Conservation (phyloP, 2,113 vertebrate genomes). For the Enhydra lutris region DNA sequence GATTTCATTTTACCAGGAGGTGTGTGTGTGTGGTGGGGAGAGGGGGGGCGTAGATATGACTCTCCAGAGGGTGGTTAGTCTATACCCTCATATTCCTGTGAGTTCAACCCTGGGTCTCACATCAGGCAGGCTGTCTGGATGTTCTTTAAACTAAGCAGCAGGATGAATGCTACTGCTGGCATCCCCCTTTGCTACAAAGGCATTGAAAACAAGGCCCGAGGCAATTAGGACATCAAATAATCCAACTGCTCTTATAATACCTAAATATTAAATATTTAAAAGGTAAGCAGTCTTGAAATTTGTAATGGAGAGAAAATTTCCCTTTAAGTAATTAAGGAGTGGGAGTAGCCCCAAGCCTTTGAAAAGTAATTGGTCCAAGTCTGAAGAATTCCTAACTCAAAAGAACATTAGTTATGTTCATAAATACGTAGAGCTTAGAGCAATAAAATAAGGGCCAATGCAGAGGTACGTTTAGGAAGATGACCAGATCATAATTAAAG, state of each 20-base stretch:
- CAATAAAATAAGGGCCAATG: constrained; percentile 21
- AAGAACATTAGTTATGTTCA: constrained; percentile 38
- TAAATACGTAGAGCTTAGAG: constrained; percentile 32
- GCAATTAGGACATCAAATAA: constrained; percentile 55
- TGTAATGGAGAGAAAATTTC: constrained; percentile 55
- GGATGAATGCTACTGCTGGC: background rate
- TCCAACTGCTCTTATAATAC: constrained; percentile 44
- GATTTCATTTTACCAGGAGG: background rate
- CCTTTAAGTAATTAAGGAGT: constrained; percentile 46
- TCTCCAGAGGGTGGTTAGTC: background rate
- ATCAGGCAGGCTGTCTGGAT: background rate
- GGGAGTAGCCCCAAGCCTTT: constrained; percentile 15
- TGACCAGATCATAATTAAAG: constrained; percentile 57
- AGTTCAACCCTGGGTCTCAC: background rate
- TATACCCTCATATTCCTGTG: background rate
- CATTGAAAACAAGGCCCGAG: constrained; percentile 36
- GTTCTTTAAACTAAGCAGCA: background rate
- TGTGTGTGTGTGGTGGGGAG: background rate
- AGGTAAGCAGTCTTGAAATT: constrained; percentile 56
- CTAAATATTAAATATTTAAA: constrained; percentile 56
- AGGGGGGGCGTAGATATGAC: background rate
- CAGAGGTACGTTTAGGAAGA: constrained; percentile 21
- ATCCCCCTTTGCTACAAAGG: background rate
- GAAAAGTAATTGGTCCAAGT: constrained; percentile 19
- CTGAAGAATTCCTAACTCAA: constrained; percentile 49